Conservation (phyloP, 1,140 invertebrate genomes). For the Conopomorpha cramerella region DNA sequence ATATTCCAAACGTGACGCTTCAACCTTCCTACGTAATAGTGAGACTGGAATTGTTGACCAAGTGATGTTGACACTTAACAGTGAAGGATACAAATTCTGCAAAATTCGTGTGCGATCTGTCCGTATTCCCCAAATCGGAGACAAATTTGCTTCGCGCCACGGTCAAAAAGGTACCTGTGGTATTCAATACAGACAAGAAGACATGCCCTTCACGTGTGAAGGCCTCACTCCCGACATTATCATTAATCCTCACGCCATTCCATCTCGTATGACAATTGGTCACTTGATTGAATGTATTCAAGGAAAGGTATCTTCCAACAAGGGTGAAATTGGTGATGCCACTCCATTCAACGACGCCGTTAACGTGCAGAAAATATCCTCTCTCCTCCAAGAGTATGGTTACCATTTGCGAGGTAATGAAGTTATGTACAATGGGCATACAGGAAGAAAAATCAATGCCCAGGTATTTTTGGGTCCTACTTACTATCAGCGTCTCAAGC, state of each 20-base stretch:
- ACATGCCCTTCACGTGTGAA: constrained; percentile 98
- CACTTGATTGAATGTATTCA: constrained; percentile 99
- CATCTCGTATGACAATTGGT: constrained; percentile 99
- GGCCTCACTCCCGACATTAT: constrained; percentile 98
- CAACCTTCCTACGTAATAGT: constrained; percentile 94
- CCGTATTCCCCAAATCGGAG: constrained; percentile 97
- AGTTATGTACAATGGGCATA: constrained; percentile 97
- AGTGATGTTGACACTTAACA: constrained; percentile 96
- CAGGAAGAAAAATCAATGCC: constrained; percentile 95
- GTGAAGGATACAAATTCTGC: constrained; percentile 98
- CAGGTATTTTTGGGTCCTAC: constrained; percentile 92
- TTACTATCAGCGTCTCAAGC: constrained; percentile 96
- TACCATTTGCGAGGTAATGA: constrained; percentile 97
- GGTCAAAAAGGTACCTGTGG: constrained; percentile 99
- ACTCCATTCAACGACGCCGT: constrained; percentile 98
- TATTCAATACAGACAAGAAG: constrained; percentile 96
- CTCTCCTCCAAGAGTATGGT: constrained; percentile 93
- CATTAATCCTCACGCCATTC: constrained; percentile 99
- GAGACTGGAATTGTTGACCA: constrained; percentile 99
- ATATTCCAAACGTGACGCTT: constrained; percentile 94
- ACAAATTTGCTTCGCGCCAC: constrained; percentile 98
- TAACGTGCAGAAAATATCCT: constrained; percentile 98
- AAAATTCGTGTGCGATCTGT: constrained; percentile 98
- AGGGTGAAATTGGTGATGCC: constrained; percentile 97
- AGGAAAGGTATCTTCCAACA: constrained; percentile 86